phyloP scores from a whole-genome alignment of 2,888 invertebrate species.

The Dasypogon diadema region DNA sequence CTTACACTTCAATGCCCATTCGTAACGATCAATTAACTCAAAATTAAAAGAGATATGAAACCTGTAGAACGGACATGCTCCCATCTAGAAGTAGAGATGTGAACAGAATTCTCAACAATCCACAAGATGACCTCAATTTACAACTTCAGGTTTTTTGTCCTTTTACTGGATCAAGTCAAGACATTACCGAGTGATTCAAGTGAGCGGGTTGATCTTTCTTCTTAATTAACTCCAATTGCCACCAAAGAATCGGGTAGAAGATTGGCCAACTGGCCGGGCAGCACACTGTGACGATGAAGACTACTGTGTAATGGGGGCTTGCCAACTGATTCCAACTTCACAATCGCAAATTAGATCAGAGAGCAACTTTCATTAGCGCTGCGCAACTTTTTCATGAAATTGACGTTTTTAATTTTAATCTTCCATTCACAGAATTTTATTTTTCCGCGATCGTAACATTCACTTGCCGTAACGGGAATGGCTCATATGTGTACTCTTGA shows the following conservation, averaged over 20 bases:
- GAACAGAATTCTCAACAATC: not conserved
- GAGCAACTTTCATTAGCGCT: slow-evolving; percentile 3
- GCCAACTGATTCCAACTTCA: not conserved
- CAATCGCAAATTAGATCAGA: slow-evolving; percentile 38
- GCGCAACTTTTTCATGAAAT: slow-evolving; percentile 28
- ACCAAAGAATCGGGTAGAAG: slow-evolving; percentile 27
- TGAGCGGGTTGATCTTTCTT: slow-evolving; percentile 29
- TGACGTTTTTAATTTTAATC: slow-evolving; percentile 30
- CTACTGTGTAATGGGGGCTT: not conserved
- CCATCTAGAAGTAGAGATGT: not conserved
- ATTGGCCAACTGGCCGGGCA: not conserved
- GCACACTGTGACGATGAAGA: not conserved
- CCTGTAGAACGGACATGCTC: not conserved
- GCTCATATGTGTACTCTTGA: slow-evolving; percentile 5
- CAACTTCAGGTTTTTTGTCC: slow-evolving; percentile 31
- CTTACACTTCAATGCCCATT: slow-evolving; percentile 12
- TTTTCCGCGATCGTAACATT: slow-evolving; percentile 31
- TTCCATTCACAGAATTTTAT: slow-evolving; percentile 31
- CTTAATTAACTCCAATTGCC: slow-evolving; percentile 42
- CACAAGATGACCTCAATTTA: slow-evolving; percentile 15
- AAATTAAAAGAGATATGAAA: not conserved
- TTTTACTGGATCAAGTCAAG: slow-evolving; percentile 12
- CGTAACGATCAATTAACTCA: slow-evolving; percentile 32
- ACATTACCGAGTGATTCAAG: slow-evolving; percentile 9
- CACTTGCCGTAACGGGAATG: slow-evolving; percentile 31